Evolutionary conservation across 2,113 vertebrate genomes (phyloP).

Genomic region (Rattus norvegicus): DNA sequence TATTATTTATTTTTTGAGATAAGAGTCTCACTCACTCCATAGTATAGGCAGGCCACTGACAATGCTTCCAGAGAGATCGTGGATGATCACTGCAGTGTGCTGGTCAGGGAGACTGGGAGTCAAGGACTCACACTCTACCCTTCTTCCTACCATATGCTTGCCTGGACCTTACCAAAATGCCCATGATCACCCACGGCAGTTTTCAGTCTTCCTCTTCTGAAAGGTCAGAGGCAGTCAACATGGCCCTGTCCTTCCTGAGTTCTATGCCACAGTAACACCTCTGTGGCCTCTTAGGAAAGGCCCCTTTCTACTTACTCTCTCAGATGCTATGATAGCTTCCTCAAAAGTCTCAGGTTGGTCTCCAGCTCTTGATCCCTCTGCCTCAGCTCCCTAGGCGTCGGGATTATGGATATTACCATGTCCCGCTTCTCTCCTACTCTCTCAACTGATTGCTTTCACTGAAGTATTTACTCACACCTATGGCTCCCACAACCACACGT

Average conservation of each 20-base stretch:
- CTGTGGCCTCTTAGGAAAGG: background rate
- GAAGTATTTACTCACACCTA: background rate
- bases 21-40: background rate
- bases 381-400: background rate
- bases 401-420: background rate
- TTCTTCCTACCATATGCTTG: background rate
- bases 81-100: background rate
- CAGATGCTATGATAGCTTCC: background rate
- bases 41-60: background rate
- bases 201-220: slow-evolving; percentile 13
- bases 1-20: background rate
- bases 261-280: background rate
- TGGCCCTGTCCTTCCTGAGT: background rate
- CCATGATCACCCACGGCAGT: background rate
- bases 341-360: background rate
- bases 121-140: background rate
- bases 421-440: no score
- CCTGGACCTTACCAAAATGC: slow-evolving; percentile 18
- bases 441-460: background rate
- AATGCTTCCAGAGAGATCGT: background rate
- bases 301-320: background rate
- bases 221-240: background rate
- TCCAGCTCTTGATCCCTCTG: background rate
- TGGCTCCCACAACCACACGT: background rate
- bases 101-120: background rate